Base-by-base conservation (phyloP, 1,140 invertebrate species). In the Galleria mellonella region DNA sequence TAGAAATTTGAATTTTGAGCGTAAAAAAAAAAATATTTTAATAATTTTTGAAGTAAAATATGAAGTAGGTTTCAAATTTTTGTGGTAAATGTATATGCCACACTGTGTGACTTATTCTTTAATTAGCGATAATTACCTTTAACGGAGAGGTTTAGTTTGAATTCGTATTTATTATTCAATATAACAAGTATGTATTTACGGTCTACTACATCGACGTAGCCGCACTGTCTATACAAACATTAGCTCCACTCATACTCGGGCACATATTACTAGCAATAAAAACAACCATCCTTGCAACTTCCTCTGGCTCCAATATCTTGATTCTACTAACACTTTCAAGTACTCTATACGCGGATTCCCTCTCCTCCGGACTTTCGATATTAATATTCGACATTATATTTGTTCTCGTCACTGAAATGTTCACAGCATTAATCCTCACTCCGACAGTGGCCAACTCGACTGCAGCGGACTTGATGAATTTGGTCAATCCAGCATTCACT, bases 191-290 rank as follows among this genome's bases (percentile, higher is more conserved):
- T n/a, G n/a, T n/a, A n/a, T n/a, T n/a, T n/a, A n/a, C n/a, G 2
- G 17, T 23, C 17, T 23, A 23, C 17, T 23, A 23, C 17, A 2
- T 23, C 2, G 17, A 23, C 17, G 17, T 23, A 2, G 56, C 43
- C 11, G 35, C 94, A 35, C 94, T 94, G 89, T 96, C 94, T 9
- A 96, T 90, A 23, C 91, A 89, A 13, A 96, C 36, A 32, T 87
- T 89, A 36, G 87, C 91, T 9, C 94, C 95, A 43, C 94, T 96
- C 10, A 94, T 91, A 71, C 93, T 95, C 45, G 90, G 92, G 23
- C 93, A 89, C 54, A 89, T 82, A 51, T 93, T 90, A 31, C 92
- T 94, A 0, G 95, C 95, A 12, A 96, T 81, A 72, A 94, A 96
- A 14, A 90, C 90, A 51, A 96, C 94, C 8, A 92, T 87, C 44